Base-by-base conservation (phyloP, 2,888 invertebrate genomes). In the Temnothorax unifasciatus region DNA sequence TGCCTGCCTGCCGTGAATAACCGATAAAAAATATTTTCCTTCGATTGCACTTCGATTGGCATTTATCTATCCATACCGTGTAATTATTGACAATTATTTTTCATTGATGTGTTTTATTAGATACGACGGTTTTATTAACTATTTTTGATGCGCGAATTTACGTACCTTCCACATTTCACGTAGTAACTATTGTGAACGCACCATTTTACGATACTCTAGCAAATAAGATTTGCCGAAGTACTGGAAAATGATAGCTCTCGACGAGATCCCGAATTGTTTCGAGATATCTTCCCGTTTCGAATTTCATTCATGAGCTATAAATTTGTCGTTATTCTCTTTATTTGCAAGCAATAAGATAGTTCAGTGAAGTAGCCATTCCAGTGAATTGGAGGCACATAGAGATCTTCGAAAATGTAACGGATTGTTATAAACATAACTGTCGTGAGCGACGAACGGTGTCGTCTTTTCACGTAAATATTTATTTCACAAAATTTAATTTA, bases 141-240 rank as follows among this genome's bases (percentile, higher is more conserved):
- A 21, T 44, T 11, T 47, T 44, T 15, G 3, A 3, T 34, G 18
- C 13, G 15, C 8, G 57, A 34, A n/a, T 54, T 69, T 69, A 54
- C 6, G 0, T 11, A 57, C 29, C 25, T 38, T 18, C 47, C 6
- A 11, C 13, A 41, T 68, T 29, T 77, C 3, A n/a, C 44, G 0
- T 57, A 77, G 0, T 57, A 11, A 4, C 2, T 15, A 41, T n/a
- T 13, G 38, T 21, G 38, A 38, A 38, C 74, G 81, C 75, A 66
- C 52, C 59, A 61, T 57, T 63, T 84, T 82, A 83, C 71, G 83
- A 82, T 85, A 84, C 73, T 59, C 59, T 76, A 82, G 88, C 87
- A 90, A 92, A 92, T 91, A 87, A 89, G 89, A 92, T 92, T 91
- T 91, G 82, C 83, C 88, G 86, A 92, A 92, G 89, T 86, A 91